Evolutionary conservation across 2,113 vertebrate genomes (phyloP), one percentile per base, ranked within the genome.

Genomic region (Gambusia holbrooki): DNA sequence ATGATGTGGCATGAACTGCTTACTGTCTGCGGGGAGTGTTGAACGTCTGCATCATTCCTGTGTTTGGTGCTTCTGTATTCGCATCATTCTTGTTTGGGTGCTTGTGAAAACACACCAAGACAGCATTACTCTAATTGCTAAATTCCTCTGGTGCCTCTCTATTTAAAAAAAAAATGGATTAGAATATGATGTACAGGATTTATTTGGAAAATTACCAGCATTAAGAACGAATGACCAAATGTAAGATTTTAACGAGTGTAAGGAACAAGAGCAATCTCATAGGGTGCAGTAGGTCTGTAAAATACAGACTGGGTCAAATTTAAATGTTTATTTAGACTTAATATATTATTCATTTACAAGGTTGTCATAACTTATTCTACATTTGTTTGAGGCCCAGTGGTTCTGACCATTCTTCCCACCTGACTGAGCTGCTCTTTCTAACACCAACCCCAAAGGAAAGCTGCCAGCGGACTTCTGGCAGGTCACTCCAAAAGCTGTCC

Each of bases 1-100:
- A 65, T 28, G 70, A 77, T 71, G 66, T 82, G 76, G 22, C 83
- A 77, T 72, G 68, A 78, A 79, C 33, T 74, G 58, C 4, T 25
- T 69, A 84, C 71, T 72, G 64, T 81, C 69, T 77, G 76, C 73
- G 69, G 82, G 0, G 25, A 54, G 12, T 9, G 77, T 63, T 58
- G 30, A 69, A 7, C 45, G 76, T 62, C 37, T 72, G 69, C 51
- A 74, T 72, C 66, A 15, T 64, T 67, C 19, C 3, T 28, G 25
- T 61, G 27, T 76, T 62, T 30, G 58, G 66, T 22, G 68, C 40
- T 5, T 8, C 66, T 30, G 35, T 45, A 74, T 62, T 45, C 70
- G 69, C 48, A 74, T 72, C 66, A 15, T 64, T 67, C 19, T 3
- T 28, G 25, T 61, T 76, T 62, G 30, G 58, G 64, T 22, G 45